Percentiles rank a stretch among this genome's conserved stretches.
Evolutionary conservation across 2,888 invertebrate genomes (phyloP).

Genomic region (Sphinx pinastri): DNA sequence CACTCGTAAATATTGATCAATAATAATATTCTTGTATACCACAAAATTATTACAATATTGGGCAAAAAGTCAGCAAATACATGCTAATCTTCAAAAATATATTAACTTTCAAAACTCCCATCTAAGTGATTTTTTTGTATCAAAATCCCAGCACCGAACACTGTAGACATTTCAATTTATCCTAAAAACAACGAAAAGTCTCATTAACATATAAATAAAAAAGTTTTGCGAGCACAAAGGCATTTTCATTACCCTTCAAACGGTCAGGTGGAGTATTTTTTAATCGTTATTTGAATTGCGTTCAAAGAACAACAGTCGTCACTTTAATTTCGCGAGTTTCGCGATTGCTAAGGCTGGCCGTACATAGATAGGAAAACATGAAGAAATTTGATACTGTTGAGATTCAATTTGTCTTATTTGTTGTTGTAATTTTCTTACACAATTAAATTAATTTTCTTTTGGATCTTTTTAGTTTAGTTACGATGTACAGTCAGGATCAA

Average conservation of each 20-base stretch:
- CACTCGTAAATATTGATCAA: no score
- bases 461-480: no score
- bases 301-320: conserved; percentile 23
- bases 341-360: not conserved
- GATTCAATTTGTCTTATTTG: no score
- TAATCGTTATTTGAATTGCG: conserved; percentile 30
- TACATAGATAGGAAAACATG: not conserved
- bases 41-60: no score
- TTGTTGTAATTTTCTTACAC: no score
- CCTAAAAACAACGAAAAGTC: not conserved
- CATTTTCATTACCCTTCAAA: conserved; percentile 32
- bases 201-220: conserved; percentile 16
- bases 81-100: no score
- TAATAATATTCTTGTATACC: no score
- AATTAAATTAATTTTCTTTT: no score
- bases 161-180: not conserved
- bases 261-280: conserved; percentile 30
- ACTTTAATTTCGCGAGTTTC: conserved; percentile 20
- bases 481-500: no score
- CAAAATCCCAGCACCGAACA: not conserved
- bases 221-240: conserved; percentile 24
- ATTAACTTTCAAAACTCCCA: no score
- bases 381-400: no score
- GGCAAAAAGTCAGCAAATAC: no score
- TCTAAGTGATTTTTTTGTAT: not conserved